phyloP scores from a whole-genome alignment of 23 tunicate genomes.

The Corella eumyota region DNA sequence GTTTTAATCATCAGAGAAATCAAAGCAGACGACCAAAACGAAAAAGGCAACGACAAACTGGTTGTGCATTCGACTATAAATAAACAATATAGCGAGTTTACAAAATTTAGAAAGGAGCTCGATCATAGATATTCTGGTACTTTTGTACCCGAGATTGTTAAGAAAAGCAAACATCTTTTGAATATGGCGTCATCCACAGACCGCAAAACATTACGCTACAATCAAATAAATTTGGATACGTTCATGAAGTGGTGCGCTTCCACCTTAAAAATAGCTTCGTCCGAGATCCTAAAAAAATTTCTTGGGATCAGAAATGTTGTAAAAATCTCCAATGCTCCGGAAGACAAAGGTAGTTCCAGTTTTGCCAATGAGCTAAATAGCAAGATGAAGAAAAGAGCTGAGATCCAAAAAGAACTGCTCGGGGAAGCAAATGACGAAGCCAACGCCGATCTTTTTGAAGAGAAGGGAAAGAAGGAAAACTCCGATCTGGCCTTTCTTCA shows the following conservation, averaged over 20 bases:
- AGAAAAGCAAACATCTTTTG: background rate
- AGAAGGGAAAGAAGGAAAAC: no score
- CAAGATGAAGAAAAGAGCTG: no score
- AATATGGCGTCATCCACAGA: background rate
- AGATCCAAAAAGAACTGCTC: no score
- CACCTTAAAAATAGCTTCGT: conserved; percentile 27
- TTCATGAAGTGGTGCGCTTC: conserved; percentile 55
- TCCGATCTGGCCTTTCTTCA: no score
- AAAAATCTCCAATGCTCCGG: no score
- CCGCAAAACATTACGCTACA: conserved; percentile 10
- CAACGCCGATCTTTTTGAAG: no score
- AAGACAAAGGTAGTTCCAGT: no score
- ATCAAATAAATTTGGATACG: conserved; percentile 19
- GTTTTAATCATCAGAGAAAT: conserved; percentile 10
- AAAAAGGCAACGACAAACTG: conserved; percentile 1
- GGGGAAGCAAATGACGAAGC: no score
- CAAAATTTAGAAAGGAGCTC: conserved; percentile 26
- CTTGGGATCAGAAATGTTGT: conserved; percentile 7
- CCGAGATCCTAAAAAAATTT: conserved; percentile 31
- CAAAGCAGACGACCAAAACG: background rate
- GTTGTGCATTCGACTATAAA: conserved; percentile 39
- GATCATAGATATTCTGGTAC: conserved; percentile 48
- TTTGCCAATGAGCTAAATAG: no score
- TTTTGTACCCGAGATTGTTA: conserved; percentile 33
- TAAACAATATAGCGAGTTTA: conserved; percentile 24